Conservation (phyloP, 1,140 invertebrate genomes). For the Druon quercuslanigerum region DNA sequence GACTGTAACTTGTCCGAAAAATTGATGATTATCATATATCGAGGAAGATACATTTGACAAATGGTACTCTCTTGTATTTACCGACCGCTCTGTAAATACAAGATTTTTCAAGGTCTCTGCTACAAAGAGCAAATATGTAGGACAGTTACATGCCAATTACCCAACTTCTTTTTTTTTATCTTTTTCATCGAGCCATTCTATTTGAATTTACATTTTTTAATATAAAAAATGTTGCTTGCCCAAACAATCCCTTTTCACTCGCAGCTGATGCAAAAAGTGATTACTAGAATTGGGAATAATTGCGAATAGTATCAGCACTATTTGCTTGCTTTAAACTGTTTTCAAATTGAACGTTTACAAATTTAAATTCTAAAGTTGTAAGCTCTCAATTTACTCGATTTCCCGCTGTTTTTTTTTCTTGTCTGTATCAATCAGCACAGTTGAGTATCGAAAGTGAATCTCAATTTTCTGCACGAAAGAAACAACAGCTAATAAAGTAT, state of each 20-base stretch:
- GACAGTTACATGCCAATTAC: conserved; percentile 25
- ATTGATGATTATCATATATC: conserved; percentile 1
- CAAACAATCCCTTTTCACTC: neutral
- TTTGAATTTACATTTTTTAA: conserved; percentile 29
- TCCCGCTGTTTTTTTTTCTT: too few species aligned
- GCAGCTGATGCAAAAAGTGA: conserved; percentile 7
- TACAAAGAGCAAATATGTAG: conserved; percentile 27
- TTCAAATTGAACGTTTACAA: conserved; percentile 4
- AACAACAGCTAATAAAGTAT: conserved; percentile 2
- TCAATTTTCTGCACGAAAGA: conserved; percentile 8
- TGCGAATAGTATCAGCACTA: conserved; percentile 5
- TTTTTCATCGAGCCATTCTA: neutral
- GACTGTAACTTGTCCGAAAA: conserved; percentile 1
- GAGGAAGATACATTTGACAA: conserved; percentile 2
- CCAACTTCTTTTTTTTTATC: conserved; percentile 19
- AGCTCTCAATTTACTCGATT: neutral
- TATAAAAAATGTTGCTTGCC: conserved; percentile 17
- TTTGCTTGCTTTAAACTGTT: neutral
- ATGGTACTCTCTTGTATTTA: conserved; percentile 45
- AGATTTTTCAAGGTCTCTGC: conserved; percentile 58
- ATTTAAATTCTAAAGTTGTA: neutral
- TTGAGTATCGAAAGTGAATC: conserved; percentile 6
- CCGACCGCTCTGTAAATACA: conserved; percentile 64
- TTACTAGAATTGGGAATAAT: conserved; percentile 21
- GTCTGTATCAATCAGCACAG: conserved; percentile 12